Conservation (phyloP, 2,888 invertebrate genomes). For the Apotomis turbidana region DNA sequence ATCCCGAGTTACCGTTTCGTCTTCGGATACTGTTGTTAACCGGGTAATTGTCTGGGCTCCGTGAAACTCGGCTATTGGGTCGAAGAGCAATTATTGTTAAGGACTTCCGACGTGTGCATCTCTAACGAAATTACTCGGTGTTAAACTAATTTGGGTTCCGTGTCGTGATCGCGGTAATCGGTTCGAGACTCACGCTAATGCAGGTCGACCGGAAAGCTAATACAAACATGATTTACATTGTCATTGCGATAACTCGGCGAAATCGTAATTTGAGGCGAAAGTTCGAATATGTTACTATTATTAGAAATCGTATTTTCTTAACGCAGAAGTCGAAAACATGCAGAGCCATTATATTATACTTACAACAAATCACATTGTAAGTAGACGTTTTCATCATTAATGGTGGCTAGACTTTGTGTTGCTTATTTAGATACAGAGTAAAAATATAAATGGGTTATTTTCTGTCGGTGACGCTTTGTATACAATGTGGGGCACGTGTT, state of each 20-base stretch:
- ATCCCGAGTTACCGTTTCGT: conserved; percentile 63
- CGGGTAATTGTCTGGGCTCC: conserved; percentile 59
- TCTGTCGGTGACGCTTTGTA: not conserved
- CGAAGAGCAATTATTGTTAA: conserved; percentile 45
- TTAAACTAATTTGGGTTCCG: conserved; percentile 32
- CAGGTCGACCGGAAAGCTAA: conserved; percentile 36
- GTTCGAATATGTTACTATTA: conserved; percentile 31
- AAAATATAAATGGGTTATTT: not conserved
- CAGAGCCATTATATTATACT: conserved; percentile 21
- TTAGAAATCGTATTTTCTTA: conserved; percentile 27
- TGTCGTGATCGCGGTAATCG: conserved; percentile 21
- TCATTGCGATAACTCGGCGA: conserved; percentile 34
- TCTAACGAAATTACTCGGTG: conserved; percentile 30
- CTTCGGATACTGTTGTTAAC: conserved; percentile 50
- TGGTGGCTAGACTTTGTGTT: not conserved
- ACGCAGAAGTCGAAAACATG: conserved; percentile 16
- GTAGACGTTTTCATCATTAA: not conserved
- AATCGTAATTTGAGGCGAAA: conserved; percentile 40
- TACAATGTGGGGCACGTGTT: not conserved
- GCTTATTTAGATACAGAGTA: not conserved
- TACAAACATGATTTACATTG: conserved; percentile 33
- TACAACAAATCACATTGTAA: not conserved
- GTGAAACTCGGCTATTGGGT: conserved; percentile 64
- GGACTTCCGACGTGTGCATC: conserved; percentile 36
- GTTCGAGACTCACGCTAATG: conserved; percentile 18